Evolutionary conservation across 2,113 vertebrate species (phyloP), one percentile per base, ranked within the genome.

Genomic region (Corynorhinus townsendii): DNA sequence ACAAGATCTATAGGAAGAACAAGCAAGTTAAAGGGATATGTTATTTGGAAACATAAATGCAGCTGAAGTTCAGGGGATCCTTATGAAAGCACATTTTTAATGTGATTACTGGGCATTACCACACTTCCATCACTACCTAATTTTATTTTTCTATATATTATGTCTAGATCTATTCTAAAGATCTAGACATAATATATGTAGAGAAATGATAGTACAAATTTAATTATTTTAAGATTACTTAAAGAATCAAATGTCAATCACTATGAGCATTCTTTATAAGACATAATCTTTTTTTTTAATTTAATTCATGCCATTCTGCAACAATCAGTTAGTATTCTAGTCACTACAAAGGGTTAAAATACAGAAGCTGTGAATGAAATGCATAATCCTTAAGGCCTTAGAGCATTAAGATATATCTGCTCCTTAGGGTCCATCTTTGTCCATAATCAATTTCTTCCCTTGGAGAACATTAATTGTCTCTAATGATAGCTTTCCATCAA

Each of bases 401-500:
- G 98, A 98, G 98, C 97, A 98, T 98, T 98, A 98, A 98, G 98
- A 98, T 97, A 97, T 98, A 98, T 98, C 98, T 98, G 93, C 98
- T 98, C 98, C 98, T 99, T 98, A 98, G 98, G 98, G 98, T 98
- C 98, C 98, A 98, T 99, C 99, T 99, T 98, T 98, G 98, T 98
- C 98, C 98, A 99, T 99, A 99, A 99, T 99, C 99, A 99, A 99
- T 99, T 99, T 98, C 98, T 98, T 98, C 98, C 98, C 98, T 98
- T 98, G 98, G 98, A 98, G 98, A 98, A 97, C 98, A 98, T 99
- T 99, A 99, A 99, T 99, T 99, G 99, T 98, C 98, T 98, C 98
- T 99, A 99, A 99, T 99, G 99, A 99, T 98, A 99, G 98, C 98
- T 98, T 99, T 99, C 99, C 98, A 99, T 99, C 99, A 99, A 99